phyloP scores from a whole-genome alignment of 2,888 invertebrate species.

The Drosophila macrospina region DNA sequence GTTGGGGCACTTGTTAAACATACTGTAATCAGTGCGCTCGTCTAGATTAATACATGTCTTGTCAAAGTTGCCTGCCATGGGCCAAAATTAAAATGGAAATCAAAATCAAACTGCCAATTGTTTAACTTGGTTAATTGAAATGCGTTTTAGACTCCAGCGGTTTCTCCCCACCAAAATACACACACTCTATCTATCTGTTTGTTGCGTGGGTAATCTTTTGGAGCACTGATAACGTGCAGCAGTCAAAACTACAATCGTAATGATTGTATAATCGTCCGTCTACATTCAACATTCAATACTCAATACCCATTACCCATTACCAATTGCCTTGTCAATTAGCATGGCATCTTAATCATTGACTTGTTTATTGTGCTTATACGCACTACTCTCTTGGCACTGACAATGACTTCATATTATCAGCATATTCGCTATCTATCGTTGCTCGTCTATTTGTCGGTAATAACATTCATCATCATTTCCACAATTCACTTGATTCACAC shows the following conservation, averaged over 20 bases:
- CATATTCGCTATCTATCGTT: conserved; percentile 23
- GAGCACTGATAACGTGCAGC: conserved; percentile 40
- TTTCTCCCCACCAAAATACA: background rate
- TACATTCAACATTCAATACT: too few species aligned
- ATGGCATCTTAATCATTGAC: conserved; percentile 25
- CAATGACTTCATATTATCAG: conserved; percentile 21
- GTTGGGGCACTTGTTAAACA: conserved; percentile 40
- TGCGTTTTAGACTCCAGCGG: conserved; percentile 43
- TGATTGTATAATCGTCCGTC: conserved; percentile 38
- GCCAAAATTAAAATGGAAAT: conserved; percentile 55
- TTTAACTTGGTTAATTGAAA: conserved; percentile 38
- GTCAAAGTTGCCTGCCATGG: conserved; percentile 28
- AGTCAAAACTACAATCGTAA: conserved; percentile 19
- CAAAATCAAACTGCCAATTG: conserved; percentile 35
- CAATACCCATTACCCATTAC: conserved; percentile 1
- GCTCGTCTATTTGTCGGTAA: conserved; percentile 18
- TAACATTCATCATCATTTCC: conserved; percentile 22
- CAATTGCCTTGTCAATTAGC: conserved; percentile 26
- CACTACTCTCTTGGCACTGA: background rate
- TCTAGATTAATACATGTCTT: conserved; percentile 74
- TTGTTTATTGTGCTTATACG: background rate
- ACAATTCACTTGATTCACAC: conserved; percentile 9
- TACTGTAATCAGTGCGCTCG: conserved; percentile 69
- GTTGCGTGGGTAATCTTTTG: conserved; percentile 61
- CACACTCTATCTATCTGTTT: background rate